phyloP scores from a whole-genome alignment of 1,140 invertebrate species.

The Grapholita molesta region DNA sequence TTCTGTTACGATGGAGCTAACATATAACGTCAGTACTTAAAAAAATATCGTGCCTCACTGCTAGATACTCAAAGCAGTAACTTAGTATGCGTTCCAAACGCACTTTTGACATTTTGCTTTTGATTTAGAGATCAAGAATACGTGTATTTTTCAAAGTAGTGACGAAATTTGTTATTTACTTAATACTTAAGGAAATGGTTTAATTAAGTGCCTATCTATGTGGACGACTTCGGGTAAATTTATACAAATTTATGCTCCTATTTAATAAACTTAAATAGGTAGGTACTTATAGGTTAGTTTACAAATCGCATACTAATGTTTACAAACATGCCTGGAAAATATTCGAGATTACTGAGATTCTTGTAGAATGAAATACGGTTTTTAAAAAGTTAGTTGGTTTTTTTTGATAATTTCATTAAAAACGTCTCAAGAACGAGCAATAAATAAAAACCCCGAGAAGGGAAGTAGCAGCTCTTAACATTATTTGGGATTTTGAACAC shows the following conservation, averaged over 20 bases:
- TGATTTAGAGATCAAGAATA: no score
- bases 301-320: neutral
- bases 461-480: no score
- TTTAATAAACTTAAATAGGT: neutral
- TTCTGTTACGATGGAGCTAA: no score
- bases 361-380: neutral
- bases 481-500: neutral
- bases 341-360: neutral
- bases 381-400: neutral
- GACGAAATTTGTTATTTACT: neutral
- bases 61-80: no score
- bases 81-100: no score
- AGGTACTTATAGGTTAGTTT: neutral
- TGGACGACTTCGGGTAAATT: conserved; percentile 12
- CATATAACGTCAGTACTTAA: no score
- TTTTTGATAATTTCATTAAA: neutral
- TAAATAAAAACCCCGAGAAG: no score
- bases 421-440: no score
- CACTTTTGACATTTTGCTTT: no score
- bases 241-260: neutral
- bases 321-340: neutral
- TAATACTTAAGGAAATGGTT: neutral
- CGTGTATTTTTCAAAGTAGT: no score
- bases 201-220: neutral
- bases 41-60: no score